phyloP scores from a whole-genome alignment of 2,113 vertebrate genomes.

The Anolis carolinensis region DNA sequence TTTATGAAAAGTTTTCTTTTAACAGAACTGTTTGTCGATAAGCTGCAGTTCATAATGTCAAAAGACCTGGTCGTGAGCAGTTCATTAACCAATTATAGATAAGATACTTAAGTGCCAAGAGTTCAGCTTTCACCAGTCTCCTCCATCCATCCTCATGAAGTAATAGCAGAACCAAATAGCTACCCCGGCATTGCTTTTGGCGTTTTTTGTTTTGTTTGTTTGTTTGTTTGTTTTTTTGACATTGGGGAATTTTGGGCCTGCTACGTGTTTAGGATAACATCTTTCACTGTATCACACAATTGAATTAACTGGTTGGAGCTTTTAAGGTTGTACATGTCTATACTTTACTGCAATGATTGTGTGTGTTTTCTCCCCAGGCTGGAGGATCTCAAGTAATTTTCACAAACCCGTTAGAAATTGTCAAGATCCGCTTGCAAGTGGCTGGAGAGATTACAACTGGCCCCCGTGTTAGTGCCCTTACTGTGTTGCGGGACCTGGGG shows the following conservation, averaged over 20 bases:
- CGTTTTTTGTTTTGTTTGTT: too few species aligned
- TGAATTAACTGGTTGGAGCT: not conserved
- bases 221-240: not conserved
- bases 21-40: constrained; percentile 16
- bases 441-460: constrained; percentile 95
- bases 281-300: not conserved
- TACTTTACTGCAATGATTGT: not conserved
- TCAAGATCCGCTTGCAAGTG: constrained; percentile 90
- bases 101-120: constrained; percentile 26
- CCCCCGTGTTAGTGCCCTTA: constrained; percentile 91
- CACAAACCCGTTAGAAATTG: constrained; percentile 96
- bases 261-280: not conserved
- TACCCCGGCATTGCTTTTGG: not conserved
- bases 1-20: not conserved
- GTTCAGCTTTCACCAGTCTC: not conserved
- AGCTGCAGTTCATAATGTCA: fast-evolving
- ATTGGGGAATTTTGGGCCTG: not conserved
- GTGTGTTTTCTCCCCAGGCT: constrained; percentile 78
- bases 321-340: not conserved
- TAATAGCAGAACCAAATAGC: too few species aligned
- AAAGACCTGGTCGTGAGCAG: constrained; percentile 2
- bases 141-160: too few species aligned
- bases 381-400: constrained; percentile 98
- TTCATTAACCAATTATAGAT: constrained; percentile 20
- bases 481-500: constrained; percentile 90